These are phyloP conservation scores for Nephila pilipes DNA, from an alignment of 1,140 invertebrate genomes.

Conservation along the genomic window DNA sequence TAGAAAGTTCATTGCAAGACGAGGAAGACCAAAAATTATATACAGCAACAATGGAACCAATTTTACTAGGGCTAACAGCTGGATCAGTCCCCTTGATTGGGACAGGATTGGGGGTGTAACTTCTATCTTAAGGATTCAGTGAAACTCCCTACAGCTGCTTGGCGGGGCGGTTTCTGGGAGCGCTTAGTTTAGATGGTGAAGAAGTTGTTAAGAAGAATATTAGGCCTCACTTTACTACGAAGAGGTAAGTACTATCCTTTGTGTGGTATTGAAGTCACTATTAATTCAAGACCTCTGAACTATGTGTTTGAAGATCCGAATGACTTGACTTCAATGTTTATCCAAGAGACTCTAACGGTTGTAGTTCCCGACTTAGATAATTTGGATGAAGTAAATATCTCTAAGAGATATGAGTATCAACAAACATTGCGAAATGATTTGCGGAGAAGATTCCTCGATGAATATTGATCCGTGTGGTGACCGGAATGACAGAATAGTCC, in stretches of 20 bases:
- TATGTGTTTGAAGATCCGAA: background rate
- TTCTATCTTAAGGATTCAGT: background rate
- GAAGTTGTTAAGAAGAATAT: background rate
- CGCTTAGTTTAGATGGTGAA: background rate
- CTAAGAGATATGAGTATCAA: background rate
- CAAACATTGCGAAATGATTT: background rate
- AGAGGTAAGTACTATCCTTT: background rate
- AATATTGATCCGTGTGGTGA: background rate
- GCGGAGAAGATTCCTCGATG: background rate
- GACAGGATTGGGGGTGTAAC: background rate
- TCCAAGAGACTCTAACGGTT: background rate
- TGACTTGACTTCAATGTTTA: background rate
- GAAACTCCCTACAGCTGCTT: background rate
- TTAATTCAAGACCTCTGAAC: background rate
- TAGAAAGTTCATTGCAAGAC: slow-evolving; percentile 24
- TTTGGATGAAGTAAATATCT: background rate
- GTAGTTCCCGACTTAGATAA: background rate
- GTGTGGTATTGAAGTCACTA: background rate
- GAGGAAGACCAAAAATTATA: background rate
- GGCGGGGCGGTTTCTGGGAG: background rate
- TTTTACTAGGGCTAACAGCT: slow-evolving; percentile 20
- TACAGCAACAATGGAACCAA: slow-evolving; percentile 41
- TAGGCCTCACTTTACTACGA: background rate
- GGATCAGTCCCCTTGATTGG: background rate
- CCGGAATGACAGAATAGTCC: no score